Base-by-base conservation (phyloP, 2,797 vertebrate genomes). In the Tinamus major region DNA sequence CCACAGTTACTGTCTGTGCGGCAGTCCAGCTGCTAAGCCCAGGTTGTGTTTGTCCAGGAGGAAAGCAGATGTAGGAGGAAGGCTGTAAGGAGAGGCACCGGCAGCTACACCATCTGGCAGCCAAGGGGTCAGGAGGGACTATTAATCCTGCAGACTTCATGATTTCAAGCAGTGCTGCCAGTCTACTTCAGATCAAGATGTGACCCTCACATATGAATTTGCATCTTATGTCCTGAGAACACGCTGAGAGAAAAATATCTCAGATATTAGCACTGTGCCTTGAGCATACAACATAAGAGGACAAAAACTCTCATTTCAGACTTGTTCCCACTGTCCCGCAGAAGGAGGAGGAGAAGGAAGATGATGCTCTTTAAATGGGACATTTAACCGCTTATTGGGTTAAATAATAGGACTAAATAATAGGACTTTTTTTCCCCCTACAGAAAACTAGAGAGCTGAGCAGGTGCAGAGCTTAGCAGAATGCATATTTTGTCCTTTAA, bases 261-360 rank as follows among this genome's bases (percentile, higher is more conserved):
- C 35, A 69, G n/a, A 2, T 27, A 31, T 55, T 31, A 49, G 48
- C 13, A 12, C n/a, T 16, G 12, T 55, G 42, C 20, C 0, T 3
- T 67, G 46, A 84, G 59, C 63, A 56, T 81, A 41, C 70, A 49
- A 26, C 17, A 11, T 4, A 9, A 56, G 56, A 56, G 20, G n/a
- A 20, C 42, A 0, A 13, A 64, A 37, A 19, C 77, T 71, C 35
- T 64, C 24, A 5, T 85, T 87, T 77, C 71, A 48, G 53, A 31
- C 13, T 56, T 71, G 64, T 12, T 94, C 18, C 10, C 3, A 5
- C 13, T 87, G 33, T 26, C 13, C 62, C 44, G 39, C n/a, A 35
- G 29, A 10, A 71, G n/a, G 48, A 80, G 67, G 26, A 76, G 48
- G 9, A 65, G 56, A 67, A 39, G 31, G 39, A 27, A 72, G 46